Percentiles rank a stretch among this genome's conserved stretches.
phyloP scores from a whole-genome alignment of 1,140 invertebrate genomes.

The Tetranychus cinnabarinus region DNA sequence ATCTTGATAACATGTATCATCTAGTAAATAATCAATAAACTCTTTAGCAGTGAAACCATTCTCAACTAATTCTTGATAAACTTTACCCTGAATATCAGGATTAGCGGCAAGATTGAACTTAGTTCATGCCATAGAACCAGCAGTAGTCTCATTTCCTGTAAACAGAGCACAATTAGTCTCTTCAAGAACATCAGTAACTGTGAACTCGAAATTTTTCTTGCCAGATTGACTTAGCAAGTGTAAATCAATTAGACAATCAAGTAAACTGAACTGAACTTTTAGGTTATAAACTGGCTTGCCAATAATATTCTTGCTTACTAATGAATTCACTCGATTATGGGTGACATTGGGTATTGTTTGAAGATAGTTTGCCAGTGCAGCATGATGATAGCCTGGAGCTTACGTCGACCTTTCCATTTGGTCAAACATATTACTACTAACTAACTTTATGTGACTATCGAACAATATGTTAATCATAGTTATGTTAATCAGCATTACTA shows the following conservation, averaged over 20 bases:
- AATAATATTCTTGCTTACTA: not conserved
- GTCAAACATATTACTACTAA: too few relatives aligned
- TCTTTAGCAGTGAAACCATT: conserved; percentile 23
- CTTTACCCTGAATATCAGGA: conserved; percentile 31
- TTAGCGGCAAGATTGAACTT: conserved; percentile 26
- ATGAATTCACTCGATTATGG: not conserved
- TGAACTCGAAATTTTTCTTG: not conserved
- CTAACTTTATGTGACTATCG: too few relatives aligned
- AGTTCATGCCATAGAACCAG: conserved; percentile 1
- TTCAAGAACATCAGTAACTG: not conserved
- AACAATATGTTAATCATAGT: too few relatives aligned
- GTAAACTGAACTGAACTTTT: not conserved
- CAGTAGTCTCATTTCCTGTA: conserved; percentile 24
- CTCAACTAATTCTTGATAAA: conserved; percentile 21
- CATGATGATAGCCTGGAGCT: not conserved
- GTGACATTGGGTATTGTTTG: not conserved
- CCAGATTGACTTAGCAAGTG: not conserved
- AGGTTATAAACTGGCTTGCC: conserved; percentile 17
- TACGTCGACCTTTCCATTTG: not conserved
- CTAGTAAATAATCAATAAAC: conserved; percentile 6
- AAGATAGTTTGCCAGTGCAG: not conserved
- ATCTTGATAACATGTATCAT: conserved; percentile 58
- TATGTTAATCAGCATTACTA: too few relatives aligned
- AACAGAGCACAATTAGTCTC: not conserved
- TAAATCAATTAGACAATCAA: not conserved